phyloP scores from a whole-genome alignment of 1,140 invertebrate species.

The Tenebrio molitor region DNA sequence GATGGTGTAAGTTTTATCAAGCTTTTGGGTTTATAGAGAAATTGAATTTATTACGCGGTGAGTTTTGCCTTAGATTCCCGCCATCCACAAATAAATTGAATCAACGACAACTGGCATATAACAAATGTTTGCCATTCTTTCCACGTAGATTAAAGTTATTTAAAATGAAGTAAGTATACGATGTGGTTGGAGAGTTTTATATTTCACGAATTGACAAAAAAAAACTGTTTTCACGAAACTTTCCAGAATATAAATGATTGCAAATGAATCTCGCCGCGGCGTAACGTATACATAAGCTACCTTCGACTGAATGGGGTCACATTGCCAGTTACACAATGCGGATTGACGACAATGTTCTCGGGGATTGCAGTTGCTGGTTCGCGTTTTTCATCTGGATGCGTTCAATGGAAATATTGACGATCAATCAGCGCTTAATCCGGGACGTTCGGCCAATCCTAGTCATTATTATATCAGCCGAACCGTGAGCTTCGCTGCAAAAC shows the following conservation, averaged over 20 bases:
- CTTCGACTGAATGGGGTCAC: slow-evolving; percentile 46
- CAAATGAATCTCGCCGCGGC: slow-evolving; percentile 50
- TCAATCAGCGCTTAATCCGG: slow-evolving; percentile 43
- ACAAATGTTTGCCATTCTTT: slow-evolving; percentile 45
- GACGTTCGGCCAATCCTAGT: slow-evolving; percentile 3
- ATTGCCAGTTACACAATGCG: slow-evolving; percentile 51
- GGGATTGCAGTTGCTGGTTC: slow-evolving; percentile 47
- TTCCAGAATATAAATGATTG: slow-evolving; percentile 55
- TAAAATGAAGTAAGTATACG: slow-evolving; percentile 47
- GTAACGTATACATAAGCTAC: slow-evolving; percentile 46
- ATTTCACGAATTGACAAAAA: slow-evolving; percentile 48
- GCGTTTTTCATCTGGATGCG: slow-evolving; percentile 45
- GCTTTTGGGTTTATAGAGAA: slow-evolving; percentile 35
- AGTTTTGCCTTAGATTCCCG: slow-evolving; percentile 38
- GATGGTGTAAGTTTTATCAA: slow-evolving; percentile 34
- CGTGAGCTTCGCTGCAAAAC: background rate
- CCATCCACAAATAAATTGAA: slow-evolving; percentile 47
- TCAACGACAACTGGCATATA: slow-evolving; percentile 44
- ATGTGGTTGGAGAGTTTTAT: slow-evolving; percentile 48
- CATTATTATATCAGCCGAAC: slow-evolving; percentile 32
- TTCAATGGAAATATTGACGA: slow-evolving; percentile 48
- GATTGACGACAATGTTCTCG: slow-evolving; percentile 48
- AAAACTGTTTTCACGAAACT: slow-evolving; percentile 51
- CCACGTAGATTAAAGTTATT: slow-evolving; percentile 49
- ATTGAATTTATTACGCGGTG: slow-evolving; percentile 37